These are phyloP conservation scores for Gryllus longicercus DNA, from an alignment of 2,888 invertebrate species.

Conservation along the genomic window DNA sequence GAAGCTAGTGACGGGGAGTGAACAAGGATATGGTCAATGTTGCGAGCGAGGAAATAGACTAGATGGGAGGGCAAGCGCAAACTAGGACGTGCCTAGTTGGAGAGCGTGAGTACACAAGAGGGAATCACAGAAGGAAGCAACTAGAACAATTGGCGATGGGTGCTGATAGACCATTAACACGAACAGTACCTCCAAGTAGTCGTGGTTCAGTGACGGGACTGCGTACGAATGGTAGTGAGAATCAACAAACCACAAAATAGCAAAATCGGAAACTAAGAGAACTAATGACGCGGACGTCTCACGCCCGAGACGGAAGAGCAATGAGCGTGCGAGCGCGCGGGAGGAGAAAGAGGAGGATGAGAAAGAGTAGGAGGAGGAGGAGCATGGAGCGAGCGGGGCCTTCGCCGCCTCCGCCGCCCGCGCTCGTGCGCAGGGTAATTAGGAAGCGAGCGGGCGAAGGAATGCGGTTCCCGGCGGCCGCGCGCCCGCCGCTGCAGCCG, in stretches of 20 bases:
- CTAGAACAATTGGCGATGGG: too few species aligned
- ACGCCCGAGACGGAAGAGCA: background rate
- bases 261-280: too few species aligned
- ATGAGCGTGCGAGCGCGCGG: background rate
- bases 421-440: conserved; percentile 17
- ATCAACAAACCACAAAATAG: too few species aligned
- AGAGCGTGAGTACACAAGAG: too few species aligned
- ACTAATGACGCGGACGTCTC: too few species aligned
- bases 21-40: background rate
- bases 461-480: conserved; percentile 6
- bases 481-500: background rate
- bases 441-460: conserved; percentile 17
- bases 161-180: too few species aligned
- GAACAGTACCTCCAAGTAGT: too few species aligned
- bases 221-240: too few species aligned
- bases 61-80: background rate
- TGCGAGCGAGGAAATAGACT: background rate
- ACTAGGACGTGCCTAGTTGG: background rate
- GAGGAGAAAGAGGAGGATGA: background rate
- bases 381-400: background rate
- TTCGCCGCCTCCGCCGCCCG: background rate
- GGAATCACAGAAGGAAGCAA: too few species aligned
- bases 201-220: too few species aligned
- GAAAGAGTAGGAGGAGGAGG: background rate
- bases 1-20: background rate